Percentiles rank a stretch among this genome's conserved stretches.
Evolutionary conservation across 2,797 vertebrate genomes (phyloP).

Genomic region (Pampus argenteus): DNA sequence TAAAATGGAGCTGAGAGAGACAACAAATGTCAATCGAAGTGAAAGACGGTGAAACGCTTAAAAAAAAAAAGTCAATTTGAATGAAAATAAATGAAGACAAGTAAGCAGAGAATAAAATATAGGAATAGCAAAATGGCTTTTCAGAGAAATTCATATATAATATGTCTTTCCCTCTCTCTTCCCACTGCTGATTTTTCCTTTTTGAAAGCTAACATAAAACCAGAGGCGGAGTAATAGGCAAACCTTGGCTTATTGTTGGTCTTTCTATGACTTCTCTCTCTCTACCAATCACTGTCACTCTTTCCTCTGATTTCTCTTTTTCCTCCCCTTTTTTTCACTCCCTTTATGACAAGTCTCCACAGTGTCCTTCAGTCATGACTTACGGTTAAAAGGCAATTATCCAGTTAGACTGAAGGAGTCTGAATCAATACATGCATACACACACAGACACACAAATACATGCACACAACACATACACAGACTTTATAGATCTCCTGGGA

Average conservation of each 20-base stretch:
- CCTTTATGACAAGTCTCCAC: slow-evolving; percentile 64
- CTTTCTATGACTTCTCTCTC: slow-evolving; percentile 1
- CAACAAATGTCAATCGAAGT: slow-evolving; percentile 1
- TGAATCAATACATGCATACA: slow-evolving; percentile 55
- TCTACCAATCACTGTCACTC: slow-evolving; percentile 25
- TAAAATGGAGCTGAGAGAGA: slow-evolving; percentile 16
- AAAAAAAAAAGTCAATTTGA: slow-evolving; percentile 18
- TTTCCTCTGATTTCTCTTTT: slow-evolving; percentile 24
- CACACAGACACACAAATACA: slow-evolving; percentile 8
- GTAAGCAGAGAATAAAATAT: not conserved
- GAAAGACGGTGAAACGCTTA: slow-evolving; percentile 8
- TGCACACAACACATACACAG: not conserved
- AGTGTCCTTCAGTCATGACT: slow-evolving; percentile 75
- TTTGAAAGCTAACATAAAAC: slow-evolving; percentile 44
- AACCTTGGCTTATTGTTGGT: slow-evolving; percentile 58
- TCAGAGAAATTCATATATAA: slow-evolving; percentile 26
- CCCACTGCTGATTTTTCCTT: not conserved
- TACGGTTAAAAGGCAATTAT: slow-evolving; percentile 78
- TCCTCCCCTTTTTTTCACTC: slow-evolving; percentile 34
- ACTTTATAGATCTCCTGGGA: slow-evolving; percentile 53
- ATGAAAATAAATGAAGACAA: slow-evolving; percentile 11
- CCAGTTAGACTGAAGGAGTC: slow-evolving; percentile 58
- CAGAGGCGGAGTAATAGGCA: slow-evolving; percentile 43
- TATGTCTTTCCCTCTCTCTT: slow-evolving; percentile 10
- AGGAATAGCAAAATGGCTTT: slow-evolving; percentile 23